These are phyloP conservation scores for Dorcus parallelipipedus DNA, from an alignment of 2,888 invertebrate genomes.

Conservation along the genomic window DNA sequence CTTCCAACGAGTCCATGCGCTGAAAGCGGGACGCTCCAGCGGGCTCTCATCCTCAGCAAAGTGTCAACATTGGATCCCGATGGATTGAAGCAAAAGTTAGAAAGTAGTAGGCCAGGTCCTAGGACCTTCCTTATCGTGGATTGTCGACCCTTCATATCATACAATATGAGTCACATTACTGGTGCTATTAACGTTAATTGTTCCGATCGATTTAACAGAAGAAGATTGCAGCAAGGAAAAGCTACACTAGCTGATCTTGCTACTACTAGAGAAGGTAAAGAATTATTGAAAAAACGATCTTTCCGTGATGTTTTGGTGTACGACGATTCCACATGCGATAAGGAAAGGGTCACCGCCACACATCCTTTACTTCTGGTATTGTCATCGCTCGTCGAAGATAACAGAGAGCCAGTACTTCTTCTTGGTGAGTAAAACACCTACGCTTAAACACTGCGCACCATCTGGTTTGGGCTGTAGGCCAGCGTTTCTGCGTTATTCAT, in stretches of 20 bases:
- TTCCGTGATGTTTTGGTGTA: constrained; percentile 65
- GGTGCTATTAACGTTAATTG: constrained; percentile 71
- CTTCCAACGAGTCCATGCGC: constrained; percentile 55
- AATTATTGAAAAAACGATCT: constrained; percentile 54
- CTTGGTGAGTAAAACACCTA: constrained; percentile 56
- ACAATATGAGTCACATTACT: constrained; percentile 65
- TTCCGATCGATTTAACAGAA: constrained; percentile 65
- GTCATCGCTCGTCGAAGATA: constrained; percentile 64
- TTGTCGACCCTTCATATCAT: constrained; percentile 67
- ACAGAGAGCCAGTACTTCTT: constrained; percentile 62
- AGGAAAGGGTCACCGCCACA: constrained; percentile 56
- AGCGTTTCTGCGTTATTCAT: constrained; percentile 21
- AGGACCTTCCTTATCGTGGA: constrained; percentile 56
- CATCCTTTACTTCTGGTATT: constrained; percentile 65
- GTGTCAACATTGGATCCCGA: constrained; percentile 54
- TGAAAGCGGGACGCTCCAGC: constrained; percentile 54
- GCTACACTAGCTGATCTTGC: constrained; percentile 65
- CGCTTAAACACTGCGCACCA: not conserved
- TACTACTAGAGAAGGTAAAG: constrained; percentile 61
- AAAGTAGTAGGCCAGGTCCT: constrained; percentile 35
- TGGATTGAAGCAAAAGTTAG: constrained; percentile 51
- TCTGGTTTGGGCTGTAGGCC: not conserved
- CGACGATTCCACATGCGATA: constrained; percentile 64
- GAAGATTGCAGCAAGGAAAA: constrained; percentile 64
- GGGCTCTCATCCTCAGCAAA: constrained; percentile 52